A percentile compares a stretch with the other conserved stretches of the same genome.
These are phyloP conservation scores for Ellobium chinense DNA, from an alignment of 2,888 invertebrate genomes.

Conservation along the genomic window DNA sequence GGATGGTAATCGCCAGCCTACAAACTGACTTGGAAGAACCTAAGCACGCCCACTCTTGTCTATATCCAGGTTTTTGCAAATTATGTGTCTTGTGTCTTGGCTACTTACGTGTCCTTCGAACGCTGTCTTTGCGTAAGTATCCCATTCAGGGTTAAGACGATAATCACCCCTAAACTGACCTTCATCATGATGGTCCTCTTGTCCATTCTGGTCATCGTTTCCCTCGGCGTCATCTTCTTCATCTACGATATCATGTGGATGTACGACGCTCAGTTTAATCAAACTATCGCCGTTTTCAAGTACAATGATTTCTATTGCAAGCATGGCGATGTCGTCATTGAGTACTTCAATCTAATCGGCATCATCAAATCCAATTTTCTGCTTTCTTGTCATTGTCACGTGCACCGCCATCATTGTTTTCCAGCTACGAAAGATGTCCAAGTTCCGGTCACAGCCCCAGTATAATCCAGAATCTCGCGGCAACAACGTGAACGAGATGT, in stretches of 20 bases:
- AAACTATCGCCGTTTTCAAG: not conserved
- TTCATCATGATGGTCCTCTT: constrained; percentile 14
- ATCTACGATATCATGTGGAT: constrained; percentile 26
- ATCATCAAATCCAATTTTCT: constrained; percentile 21
- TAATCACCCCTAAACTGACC: constrained; percentile 13
- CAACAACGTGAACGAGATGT: not conserved
- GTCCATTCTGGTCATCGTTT: not conserved
- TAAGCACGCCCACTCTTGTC: constrained; percentile 1
- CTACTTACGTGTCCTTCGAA: constrained; percentile 29
- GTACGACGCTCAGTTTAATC: not conserved
- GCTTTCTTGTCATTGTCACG: constrained; percentile 21
- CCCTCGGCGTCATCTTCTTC: constrained; percentile 17
- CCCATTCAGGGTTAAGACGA: constrained; percentile 19
- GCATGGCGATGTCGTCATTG: not conserved
- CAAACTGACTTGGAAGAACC: constrained; percentile 22
- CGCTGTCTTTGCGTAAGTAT: constrained; percentile 20
- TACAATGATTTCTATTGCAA: not conserved
- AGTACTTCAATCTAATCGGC: constrained; percentile 18
- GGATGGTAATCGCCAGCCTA: not conserved
- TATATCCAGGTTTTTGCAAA: constrained; percentile 18
- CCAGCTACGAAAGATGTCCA: constrained; percentile 22
- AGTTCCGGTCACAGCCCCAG: not conserved
- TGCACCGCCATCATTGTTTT: constrained; percentile 17
- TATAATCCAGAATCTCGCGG: not conserved
- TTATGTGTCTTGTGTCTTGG: constrained; percentile 21